phyloP scores from a whole-genome alignment of 2,113 vertebrate genomes.

The Peromyscus californicus region DNA sequence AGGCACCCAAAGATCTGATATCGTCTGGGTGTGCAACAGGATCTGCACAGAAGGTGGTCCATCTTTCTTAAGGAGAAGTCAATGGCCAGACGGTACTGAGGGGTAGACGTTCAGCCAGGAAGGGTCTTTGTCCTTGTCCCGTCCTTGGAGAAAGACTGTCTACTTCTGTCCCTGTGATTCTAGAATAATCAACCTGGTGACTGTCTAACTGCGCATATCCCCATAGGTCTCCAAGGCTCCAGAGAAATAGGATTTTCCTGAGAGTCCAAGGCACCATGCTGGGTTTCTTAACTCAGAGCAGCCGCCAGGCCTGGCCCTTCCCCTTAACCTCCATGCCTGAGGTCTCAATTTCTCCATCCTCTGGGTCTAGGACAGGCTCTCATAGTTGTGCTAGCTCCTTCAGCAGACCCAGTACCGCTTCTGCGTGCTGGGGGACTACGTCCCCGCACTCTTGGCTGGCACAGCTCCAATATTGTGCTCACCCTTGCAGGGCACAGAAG shows the following conservation, averaged over 20 bases:
- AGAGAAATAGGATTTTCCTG: background rate
- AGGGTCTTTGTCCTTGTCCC: background rate
- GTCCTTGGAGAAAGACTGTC: background rate
- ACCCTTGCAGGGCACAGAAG: background rate
- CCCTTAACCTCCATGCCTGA: background rate
- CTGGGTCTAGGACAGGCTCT: background rate
- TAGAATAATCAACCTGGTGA: background rate
- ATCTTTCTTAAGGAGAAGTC: background rate
- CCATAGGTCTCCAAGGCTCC: background rate
- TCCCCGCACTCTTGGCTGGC: no score
- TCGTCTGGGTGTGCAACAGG: background rate
- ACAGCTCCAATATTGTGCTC: background rate
- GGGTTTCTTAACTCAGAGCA: background rate
- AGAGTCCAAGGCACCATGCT: background rate
- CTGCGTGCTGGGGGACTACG: background rate
- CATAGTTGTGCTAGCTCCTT: no score
- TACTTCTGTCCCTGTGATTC: background rate
- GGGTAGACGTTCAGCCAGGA: background rate
- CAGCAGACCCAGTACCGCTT: background rate
- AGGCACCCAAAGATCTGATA: background rate
- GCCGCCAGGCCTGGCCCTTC: accelerated
- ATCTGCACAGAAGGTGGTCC: background rate
- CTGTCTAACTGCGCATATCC: background rate
- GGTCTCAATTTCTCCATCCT: background rate
- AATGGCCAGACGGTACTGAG: background rate